Conservation (phyloP, 2,113 vertebrate genomes). For the Phalacrocorax carbo region DNA sequence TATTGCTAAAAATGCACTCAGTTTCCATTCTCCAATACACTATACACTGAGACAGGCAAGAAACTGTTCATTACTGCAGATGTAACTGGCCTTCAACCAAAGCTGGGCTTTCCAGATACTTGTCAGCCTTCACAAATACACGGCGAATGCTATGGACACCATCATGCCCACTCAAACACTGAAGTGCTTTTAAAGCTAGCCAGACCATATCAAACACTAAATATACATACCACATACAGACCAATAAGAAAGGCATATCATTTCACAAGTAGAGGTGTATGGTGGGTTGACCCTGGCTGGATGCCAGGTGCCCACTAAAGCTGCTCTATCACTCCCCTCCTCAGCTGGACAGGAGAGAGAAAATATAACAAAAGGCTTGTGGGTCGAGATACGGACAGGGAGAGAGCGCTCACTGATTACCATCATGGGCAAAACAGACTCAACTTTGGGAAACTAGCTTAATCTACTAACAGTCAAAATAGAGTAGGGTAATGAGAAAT, state of each 20-base stretch:
- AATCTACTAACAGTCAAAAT: no score
- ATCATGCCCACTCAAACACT: neutral
- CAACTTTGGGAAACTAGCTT: no score
- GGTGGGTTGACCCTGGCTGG: no score
- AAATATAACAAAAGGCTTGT: no score
- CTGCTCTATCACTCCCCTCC: no score
- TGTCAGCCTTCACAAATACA: neutral
- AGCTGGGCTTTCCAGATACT: neutral
- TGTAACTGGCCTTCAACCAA: neutral
- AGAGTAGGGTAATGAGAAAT: no score
- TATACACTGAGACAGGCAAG: neutral
- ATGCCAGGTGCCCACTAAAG: no score
- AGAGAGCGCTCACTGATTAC: no score
- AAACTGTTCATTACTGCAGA: neutral
- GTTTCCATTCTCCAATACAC: neutral
- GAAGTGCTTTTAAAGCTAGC: neutral
- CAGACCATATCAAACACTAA: neutral
- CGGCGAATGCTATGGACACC: accelerated
- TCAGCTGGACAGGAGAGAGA: no score
- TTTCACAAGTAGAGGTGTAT: no score
- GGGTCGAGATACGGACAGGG: no score
- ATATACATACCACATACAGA: neutral
- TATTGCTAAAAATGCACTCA: neutral
- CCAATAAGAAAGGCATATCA: accelerated
- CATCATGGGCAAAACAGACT: no score